Evolutionary conservation across 1,140 invertebrate species (phyloP), one percentile per base, ranked within the genome.

Genomic region (Teleopsis dalmanni): DNA sequence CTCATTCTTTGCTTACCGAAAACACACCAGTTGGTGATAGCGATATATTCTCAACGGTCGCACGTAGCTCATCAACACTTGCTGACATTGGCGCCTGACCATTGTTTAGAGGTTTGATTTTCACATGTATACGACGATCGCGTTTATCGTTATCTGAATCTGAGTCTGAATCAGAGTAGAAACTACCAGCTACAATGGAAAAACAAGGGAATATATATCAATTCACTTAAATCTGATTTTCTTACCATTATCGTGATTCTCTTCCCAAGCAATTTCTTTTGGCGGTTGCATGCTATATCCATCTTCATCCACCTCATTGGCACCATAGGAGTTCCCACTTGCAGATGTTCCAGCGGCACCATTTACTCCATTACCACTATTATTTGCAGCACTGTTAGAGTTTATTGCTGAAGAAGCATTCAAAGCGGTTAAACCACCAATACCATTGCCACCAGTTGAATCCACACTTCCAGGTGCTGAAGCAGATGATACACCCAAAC

Each of bases 81-180:
- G 91, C 91, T 56, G 90, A 92, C 74, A 92, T 88, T 19, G 85
- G 89, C 53, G 81, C 85, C 43, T 81, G 78, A 31, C 88, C 88
- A 74, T 91, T 93, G 65, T 81, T 91, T 5, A 95, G 75, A 4
- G 94, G 94, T 73, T 95, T 95, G 51, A 96, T 97, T 77, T 94
- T 88, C 13, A 97, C 89, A 70, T 90, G 88, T 53, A 97, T 91
- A 71, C 92, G 92, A 50, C 83, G 80, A 59, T 89, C 84, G 48
- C 81, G 79, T 63, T 95, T 91, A 59, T 91, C 89, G 52, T 62
- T 72, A 78, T 88, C 87, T 41, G 91, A 93, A 73, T 95, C 93
- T 19, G 88, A 86, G 71, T 95, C 92, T 22, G 89, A 89, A 60
- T 88, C 91, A 6, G 91, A 94, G 72, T 93, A 91, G 67, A 91